Conservation (phyloP, 2,113 vertebrate species). For the Hippocampus barbouri region DNA sequence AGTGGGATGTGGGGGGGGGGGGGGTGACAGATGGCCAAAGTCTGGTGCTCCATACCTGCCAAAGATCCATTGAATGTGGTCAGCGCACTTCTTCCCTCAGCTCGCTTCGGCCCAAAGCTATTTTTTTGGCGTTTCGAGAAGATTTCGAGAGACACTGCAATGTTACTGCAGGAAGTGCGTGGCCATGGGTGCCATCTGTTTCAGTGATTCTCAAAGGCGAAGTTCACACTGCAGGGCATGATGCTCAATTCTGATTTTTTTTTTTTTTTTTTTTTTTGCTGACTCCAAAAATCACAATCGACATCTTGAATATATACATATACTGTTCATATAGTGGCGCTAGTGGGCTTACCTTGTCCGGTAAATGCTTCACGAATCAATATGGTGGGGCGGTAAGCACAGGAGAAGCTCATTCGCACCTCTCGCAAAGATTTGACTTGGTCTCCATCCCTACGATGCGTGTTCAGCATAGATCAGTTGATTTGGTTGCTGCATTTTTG, state of each 20-base stretch:
- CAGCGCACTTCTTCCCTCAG: slow-evolving; percentile 17
- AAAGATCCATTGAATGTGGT: slow-evolving; percentile 57
- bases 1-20: slow-evolving; percentile 7
- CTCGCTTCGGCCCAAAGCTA: slow-evolving; percentile 21
- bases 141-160: background rate
- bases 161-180: background rate
- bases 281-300: no score
- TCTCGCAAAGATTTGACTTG: background rate
- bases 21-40: slow-evolving; percentile 59
- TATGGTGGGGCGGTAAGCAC: no score
- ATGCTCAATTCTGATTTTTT: no score
- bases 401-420: background rate
- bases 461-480: background rate
- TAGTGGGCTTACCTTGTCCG: no score
- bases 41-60: slow-evolving; percentile 62
- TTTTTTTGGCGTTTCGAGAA: background rate
- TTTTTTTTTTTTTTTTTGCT: no score
- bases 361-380: no score
- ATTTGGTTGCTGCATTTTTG: background rate
- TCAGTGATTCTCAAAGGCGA: no score
- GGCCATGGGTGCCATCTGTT: no score
- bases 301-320: no score
- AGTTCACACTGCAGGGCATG: no score
- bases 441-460: background rate
- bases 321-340: no score